Base-by-base conservation (phyloP, 2,797 vertebrate genomes). In the Lepus oiostolus region DNA sequence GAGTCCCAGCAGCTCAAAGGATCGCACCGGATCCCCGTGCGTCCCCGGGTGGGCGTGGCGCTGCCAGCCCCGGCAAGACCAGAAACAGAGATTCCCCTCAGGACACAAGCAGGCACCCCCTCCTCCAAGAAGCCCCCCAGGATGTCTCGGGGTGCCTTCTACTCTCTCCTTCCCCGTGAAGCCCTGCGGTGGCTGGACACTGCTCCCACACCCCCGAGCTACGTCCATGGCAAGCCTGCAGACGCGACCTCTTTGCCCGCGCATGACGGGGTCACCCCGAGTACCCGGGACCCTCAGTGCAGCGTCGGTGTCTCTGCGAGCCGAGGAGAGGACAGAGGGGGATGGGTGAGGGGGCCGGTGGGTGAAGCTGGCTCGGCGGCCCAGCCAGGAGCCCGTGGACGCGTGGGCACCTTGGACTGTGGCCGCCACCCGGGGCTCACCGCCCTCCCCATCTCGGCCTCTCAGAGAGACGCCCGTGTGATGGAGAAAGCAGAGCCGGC, bases 11-110 rank as follows among this genome's bases (percentile, higher is more conserved):
- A 13, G 54, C 54, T 5, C 54, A 58, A 58, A 58, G 54, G 54
- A 47, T 47, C 8, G 42, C 8, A 47, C 38, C 0, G 42, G 42
- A 47, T 47, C 42, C 42, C 42, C 1, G 42, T 47, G 42, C 42
- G 9, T 47, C 42, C 38, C 42, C 1, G 1, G 35, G 58, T 5
- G 50, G 85, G 21, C 0, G 0, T 5, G 14, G 60, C 10, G 22
- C 19, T 4, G 47, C 4, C 68, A 16, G 83, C 50, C 19, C 14
- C 0, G 74, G 52, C 17, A 1, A 5, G 0, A 0, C 38, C 3
- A 11, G 72, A 10, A 50, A 22, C n/a, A 52, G 52, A 6, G 32
- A 63, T 24, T 63, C 32, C 54, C 35, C 35, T 72, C 71, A n/a
- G 83, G 91, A 67, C 19, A 14, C 14, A 16, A 60, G 14, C 35